Base-by-base conservation (phyloP, 30 jellyfish, hydroid and myxozoan species). In the Hydractinia echinata region DNA sequence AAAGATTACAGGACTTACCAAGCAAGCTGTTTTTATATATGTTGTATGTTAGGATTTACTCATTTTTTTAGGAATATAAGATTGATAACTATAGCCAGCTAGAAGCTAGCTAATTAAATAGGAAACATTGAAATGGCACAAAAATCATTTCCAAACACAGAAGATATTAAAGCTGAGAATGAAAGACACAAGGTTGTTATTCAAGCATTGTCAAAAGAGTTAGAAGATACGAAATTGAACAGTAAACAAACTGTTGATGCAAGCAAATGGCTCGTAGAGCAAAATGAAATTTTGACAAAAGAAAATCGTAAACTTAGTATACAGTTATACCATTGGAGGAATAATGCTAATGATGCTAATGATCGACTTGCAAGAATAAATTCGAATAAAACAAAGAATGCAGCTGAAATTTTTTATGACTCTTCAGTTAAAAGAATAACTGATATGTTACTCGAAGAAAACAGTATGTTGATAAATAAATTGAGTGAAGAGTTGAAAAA, bases 291-390 rank as follows among this genome's bases (percentile, higher is more conserved):
- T 13, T 6, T 7, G 19, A 51, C 19, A 6, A 13, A 64, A 44
- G 39, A 64, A 64, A 13, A n/a, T 0, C 19, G 39, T n/a, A 64
- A 64, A 6, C 39, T 64, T 7, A 51, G 39, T 7, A 13, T 64
- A n/a, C 74, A 64, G 74, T 51, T 64, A 4, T 64, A 64, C 39
- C 74, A 64, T 13, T 64, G 74, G 74, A 64, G 39, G 39, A 64
- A 64, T 64, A 64, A 51, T 64, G 74, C 74, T 64, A 64, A 64
- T 13, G 74, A 64, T 64, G 74, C 74, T 6, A 64, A n/a, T 44
- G 74, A 64, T 64, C 74, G 74, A 6, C 39, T 64, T n/a, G 3
- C 74, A 64, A 64, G 74, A 51, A 64, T 64, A 6, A 64, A 51
- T 64, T 51, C 19, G 16, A 13, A 58, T 11, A 13, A 64, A 64